A percentile compares a stretch with the other conserved stretches of the same genome.
Evolutionary conservation across 92 coral and sea anemone species (phyloP).

Genomic region (Epizoanthus stellaris): DNA sequence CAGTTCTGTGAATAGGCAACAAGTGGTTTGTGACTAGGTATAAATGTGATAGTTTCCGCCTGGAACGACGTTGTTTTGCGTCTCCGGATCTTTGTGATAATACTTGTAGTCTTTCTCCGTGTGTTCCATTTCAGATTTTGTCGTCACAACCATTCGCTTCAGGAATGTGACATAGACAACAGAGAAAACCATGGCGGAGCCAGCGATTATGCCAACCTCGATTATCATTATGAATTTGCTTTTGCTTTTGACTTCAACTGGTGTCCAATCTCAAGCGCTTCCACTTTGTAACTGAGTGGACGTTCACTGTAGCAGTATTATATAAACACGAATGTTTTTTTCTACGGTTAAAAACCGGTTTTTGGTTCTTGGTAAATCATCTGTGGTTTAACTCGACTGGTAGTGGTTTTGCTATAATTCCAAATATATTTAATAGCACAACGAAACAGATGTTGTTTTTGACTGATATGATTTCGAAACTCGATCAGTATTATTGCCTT

Average conservation of each 20-base stretch:
- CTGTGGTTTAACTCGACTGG: constrained; percentile 11
- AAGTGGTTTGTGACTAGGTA: constrained; percentile 9
- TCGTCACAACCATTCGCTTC: constrained; percentile 80
- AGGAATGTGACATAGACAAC: constrained; percentile 76
- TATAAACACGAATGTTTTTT: neutral
- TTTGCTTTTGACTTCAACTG: neutral
- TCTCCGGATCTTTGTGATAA: constrained; percentile 24
- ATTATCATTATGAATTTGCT: constrained; percentile 54
- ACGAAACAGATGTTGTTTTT: neutral
- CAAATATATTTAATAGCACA: neutral
- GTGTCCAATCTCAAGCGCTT: neutral
- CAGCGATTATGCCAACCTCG: constrained; percentile 75
- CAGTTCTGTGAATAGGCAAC: neutral
- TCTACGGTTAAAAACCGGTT: constrained; percentile 5
- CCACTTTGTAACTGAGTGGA: neutral
- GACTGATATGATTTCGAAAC: neutral
- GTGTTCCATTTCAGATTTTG: constrained; percentile 68
- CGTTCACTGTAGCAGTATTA: neutral
- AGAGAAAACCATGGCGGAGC: constrained; percentile 72
- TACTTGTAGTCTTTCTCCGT: constrained; percentile 60
- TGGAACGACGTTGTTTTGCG: constrained; percentile 37
- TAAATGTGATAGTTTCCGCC: constrained; percentile 46
- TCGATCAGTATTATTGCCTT: too few species aligned
- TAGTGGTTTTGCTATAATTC: neutral
- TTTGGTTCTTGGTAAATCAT: neutral